These are phyloP conservation scores for Montipora capricornis DNA, from an alignment of 64 coral and sea anemone genomes.

Conservation along the genomic window DNA sequence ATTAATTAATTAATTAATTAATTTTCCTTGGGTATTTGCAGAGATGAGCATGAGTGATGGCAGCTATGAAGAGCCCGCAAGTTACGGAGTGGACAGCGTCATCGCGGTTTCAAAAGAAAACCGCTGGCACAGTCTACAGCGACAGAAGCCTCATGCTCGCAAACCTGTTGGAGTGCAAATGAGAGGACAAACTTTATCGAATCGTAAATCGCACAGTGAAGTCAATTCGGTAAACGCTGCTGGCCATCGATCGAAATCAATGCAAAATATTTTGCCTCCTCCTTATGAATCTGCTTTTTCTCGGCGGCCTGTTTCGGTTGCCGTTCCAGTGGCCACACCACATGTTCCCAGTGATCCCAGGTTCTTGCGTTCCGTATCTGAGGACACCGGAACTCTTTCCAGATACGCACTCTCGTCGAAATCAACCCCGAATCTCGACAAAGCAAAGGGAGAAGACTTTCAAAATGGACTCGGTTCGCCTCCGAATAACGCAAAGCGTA, in stretches of 20 bases:
- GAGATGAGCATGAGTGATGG: constrained; percentile 74
- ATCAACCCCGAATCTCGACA: constrained; percentile 39
- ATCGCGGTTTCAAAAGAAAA: constrained; percentile 91
- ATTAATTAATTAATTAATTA: no score
- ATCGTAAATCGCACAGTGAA: constrained; percentile 9
- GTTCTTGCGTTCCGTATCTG: constrained; percentile 26
- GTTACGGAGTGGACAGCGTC: constrained; percentile 83
- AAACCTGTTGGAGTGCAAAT: constrained; percentile 67
- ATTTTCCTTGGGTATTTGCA: neutral
- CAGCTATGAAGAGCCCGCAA: constrained; percentile 74
- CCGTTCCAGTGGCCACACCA: constrained; percentile 81
- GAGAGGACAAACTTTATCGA: neutral
- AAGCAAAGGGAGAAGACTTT: neutral
- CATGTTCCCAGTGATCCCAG: constrained; percentile 43
- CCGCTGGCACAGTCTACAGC: constrained; percentile 83
- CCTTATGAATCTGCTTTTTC: constrained; percentile 45
- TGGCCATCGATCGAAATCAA: constrained; percentile 69
- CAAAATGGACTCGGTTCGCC: neutral
- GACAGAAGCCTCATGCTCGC: constrained; percentile 51
- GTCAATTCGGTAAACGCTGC: neutral
- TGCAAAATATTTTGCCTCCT: constrained; percentile 74
- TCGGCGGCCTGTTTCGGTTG: constrained; percentile 53
- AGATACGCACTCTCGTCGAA: neutral
- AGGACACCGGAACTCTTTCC: constrained; percentile 21
- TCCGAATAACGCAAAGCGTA: neutral